Conservation (phyloP, 2,888 invertebrate species). For the Cheilosia grossa region DNA sequence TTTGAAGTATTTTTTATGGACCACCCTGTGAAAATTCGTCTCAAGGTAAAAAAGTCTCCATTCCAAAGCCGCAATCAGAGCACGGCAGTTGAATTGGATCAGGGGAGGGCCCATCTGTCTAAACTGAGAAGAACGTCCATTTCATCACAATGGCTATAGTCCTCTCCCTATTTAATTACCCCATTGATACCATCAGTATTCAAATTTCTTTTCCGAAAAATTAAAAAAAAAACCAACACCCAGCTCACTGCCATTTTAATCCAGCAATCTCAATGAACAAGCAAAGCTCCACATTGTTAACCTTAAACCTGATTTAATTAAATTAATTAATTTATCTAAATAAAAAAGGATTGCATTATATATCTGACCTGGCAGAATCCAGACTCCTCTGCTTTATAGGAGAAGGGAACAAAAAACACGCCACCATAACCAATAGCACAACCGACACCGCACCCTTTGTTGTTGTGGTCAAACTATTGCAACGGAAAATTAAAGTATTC, state of each 20-base stretch:
- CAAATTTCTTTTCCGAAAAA: too few species aligned
- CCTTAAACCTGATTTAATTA: constrained; percentile 19
- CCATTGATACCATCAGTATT: too few species aligned
- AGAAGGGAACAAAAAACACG: background rate
- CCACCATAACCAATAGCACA: constrained; percentile 5
- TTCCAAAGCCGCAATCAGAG: too few species aligned
- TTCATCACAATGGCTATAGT: too few species aligned
- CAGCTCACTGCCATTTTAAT: background rate
- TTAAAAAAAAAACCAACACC: too few species aligned
- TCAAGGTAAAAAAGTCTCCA: too few species aligned
- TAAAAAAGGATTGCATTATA: background rate
- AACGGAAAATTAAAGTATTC: constrained; percentile 30
- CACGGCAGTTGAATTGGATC: too few species aligned
- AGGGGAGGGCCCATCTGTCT: too few species aligned
- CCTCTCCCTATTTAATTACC: too few species aligned
- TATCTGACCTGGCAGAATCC: background rate
- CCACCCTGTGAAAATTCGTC: too few species aligned
- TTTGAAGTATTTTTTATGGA: too few species aligned
- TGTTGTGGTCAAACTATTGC: constrained; percentile 34
- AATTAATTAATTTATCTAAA: constrained; percentile 22
- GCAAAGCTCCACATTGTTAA: background rate
- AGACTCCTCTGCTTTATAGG: background rate
- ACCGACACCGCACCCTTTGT: constrained; percentile 19
- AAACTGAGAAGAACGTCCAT: too few species aligned
- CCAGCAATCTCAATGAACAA: background rate